Conservation (phyloP, 2,888 invertebrate genomes). For the Muscina levida region DNA sequence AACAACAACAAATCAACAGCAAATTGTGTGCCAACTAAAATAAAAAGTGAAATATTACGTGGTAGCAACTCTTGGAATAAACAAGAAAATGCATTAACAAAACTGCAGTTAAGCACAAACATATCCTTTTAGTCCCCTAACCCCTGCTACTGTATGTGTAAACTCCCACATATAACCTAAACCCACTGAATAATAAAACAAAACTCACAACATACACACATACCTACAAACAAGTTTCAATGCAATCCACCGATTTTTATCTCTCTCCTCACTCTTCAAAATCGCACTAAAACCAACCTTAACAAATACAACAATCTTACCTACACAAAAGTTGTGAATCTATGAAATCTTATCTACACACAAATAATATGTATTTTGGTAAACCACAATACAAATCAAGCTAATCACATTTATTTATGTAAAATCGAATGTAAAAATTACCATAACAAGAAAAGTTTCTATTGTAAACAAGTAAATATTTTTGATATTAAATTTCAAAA, state of each 20-base stretch:
- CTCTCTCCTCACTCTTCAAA: conserved; percentile 1
- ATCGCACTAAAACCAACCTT: neutral
- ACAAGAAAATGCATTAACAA: too few relatives aligned
- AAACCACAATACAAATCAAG: too few relatives aligned
- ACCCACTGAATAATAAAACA: too few relatives aligned
- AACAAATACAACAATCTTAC: conserved; percentile 22
- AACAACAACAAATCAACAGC: conserved; percentile 24
- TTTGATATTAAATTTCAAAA: conserved; percentile 5
- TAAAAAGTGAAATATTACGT: conserved; percentile 16
- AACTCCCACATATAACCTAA: too few relatives aligned
- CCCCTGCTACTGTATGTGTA: too few relatives aligned
- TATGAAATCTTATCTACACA: neutral
- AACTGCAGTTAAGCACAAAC: too few relatives aligned
- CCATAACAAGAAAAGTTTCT: neutral
- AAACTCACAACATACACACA: conserved; percentile 29
- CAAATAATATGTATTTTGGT: neutral
- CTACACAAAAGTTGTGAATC: conserved; percentile 24
- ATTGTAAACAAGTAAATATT: neutral
- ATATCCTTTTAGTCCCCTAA: too few relatives aligned
- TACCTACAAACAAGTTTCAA: conserved; percentile 20
- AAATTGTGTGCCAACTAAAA: conserved; percentile 8
- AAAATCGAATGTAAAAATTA: neutral
- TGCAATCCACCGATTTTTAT: conserved; percentile 65
- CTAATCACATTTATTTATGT: neutral
- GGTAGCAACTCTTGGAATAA: conserved; percentile 23